A percentile compares a stretch with the other conserved stretches of the same genome.
These are phyloP conservation scores for Bombycilla garrulus DNA, from an alignment of 2,113 vertebrate genomes.

Conservation along the genomic window DNA sequence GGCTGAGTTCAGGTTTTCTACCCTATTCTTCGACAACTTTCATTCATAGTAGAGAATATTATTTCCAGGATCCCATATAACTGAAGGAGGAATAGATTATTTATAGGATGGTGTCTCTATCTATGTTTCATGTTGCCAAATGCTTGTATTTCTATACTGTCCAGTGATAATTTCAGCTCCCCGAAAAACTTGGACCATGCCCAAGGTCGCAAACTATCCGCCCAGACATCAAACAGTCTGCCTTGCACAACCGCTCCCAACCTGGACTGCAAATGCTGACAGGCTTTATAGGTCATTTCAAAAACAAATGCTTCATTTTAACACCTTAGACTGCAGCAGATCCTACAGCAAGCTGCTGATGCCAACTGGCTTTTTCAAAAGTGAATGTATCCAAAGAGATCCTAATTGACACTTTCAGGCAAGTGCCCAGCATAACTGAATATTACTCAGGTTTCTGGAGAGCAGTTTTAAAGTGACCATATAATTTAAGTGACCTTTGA, in stretches of 20 bases:
- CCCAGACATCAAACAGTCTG: constrained; percentile 39
- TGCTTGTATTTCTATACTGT: neutral
- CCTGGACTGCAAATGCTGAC: constrained; percentile 48
- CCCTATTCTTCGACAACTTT: constrained; percentile 17
- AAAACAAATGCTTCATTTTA: constrained; percentile 68
- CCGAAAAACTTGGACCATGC: constrained; percentile 45
- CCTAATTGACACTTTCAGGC: constrained; percentile 62
- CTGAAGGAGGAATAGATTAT: constrained; percentile 24
- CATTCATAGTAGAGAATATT: constrained; percentile 29
- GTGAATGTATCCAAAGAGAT: constrained; percentile 28
- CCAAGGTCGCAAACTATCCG: constrained; percentile 23
- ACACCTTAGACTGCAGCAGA: constrained; percentile 39
- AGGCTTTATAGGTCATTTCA: constrained; percentile 67
- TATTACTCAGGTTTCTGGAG: constrained; percentile 23
- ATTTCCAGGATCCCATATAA: neutral
- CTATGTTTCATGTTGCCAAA: constrained; percentile 28
- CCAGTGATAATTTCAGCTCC: constrained; percentile 22
- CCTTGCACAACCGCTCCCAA: neutral
- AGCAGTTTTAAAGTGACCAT: constrained; percentile 21
- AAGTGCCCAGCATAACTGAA: constrained; percentile 43
- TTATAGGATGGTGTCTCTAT: constrained; percentile 45
- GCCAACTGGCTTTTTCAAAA: constrained; percentile 49
- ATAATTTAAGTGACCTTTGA: constrained; percentile 53
- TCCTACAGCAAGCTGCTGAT: constrained; percentile 1
- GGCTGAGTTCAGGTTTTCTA: neutral